Conservation (phyloP, 2,888 invertebrate genomes). For the Drosophila putrida region DNA sequence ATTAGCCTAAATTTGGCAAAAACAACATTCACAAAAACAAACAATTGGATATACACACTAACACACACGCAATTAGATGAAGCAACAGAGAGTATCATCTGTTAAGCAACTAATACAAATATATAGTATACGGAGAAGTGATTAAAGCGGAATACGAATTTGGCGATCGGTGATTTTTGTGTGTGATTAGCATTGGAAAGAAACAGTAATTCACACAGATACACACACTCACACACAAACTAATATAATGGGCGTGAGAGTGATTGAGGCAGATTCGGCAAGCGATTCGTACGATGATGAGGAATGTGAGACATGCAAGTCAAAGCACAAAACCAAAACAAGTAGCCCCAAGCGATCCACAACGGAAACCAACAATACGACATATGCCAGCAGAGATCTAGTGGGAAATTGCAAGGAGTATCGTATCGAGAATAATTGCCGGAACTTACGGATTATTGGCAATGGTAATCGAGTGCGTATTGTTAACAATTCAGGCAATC, state of each 20-base stretch:
- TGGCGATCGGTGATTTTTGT: conserved; percentile 60
- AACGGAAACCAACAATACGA: conserved; percentile 21
- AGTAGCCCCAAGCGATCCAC: conserved; percentile 33
- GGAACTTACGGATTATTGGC: conserved; percentile 83
- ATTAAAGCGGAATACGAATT: conserved; percentile 38
- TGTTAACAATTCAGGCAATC: conserved; percentile 76
- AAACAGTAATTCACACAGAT: conserved; percentile 41
- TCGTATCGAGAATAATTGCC: conserved; percentile 81
- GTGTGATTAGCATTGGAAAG: conserved; percentile 59
- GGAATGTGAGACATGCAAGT: conserved; percentile 64
- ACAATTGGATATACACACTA: conserved; percentile 53
- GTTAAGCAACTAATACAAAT: conserved; percentile 30
- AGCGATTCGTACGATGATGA: conserved; percentile 77
- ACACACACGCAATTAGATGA: conserved; percentile 28
- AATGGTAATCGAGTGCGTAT: conserved; percentile 84
- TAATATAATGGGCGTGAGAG: conserved; percentile 72
- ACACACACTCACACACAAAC: conserved; percentile 35
- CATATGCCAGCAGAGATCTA: conserved; percentile 70
- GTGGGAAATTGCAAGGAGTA: conserved; percentile 84
- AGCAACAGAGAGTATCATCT: conserved; percentile 20
- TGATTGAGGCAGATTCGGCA: conserved; percentile 73
- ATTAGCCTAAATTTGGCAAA: conserved; percentile 20
- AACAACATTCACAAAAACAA: conserved; percentile 26
- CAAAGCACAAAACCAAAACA: conserved; percentile 37
- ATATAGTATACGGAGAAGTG: conserved; percentile 31